Conservation (phyloP, 1,140 invertebrate species). For the Lepidurus couesii region DNA sequence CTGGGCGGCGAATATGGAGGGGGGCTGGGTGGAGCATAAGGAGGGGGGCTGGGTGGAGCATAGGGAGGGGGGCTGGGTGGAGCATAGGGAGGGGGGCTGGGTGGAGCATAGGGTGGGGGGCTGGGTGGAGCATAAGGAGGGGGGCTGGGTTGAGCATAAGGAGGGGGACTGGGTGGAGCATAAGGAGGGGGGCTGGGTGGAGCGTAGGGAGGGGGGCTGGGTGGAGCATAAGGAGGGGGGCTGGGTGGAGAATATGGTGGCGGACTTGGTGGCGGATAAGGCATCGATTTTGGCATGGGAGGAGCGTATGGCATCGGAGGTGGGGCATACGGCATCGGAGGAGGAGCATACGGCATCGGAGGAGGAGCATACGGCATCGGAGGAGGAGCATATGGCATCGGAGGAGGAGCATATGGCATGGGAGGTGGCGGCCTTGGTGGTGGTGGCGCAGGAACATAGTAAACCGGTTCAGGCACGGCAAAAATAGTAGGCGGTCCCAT, state of each 20-base stretch:
- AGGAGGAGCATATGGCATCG: not conserved
- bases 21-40: not conserved
- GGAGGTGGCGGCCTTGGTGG: not conserved
- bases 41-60: not conserved
- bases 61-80: not conserved
- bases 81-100: not conserved
- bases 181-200: not conserved
- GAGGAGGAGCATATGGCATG: not conserved
- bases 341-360: not conserved
- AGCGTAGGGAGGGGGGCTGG: not conserved
- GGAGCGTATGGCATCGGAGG: not conserved
- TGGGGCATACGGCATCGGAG: not conserved
- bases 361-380: not conserved
- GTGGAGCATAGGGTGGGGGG: not conserved
- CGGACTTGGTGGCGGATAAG: not conserved
- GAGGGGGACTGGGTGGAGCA: not conserved
- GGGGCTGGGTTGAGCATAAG: not conserved
- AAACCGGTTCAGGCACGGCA: not conserved
- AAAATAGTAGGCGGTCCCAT: not conserved
- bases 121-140: not conserved
- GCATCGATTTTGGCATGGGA: not conserved
- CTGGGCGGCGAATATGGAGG: not conserved
- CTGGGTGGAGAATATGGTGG: not conserved
- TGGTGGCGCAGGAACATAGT: slow-evolving; percentile 8
- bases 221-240: not conserved